Percentiles rank a stretch among this genome's conserved stretches.
phyloP scores from a whole-genome alignment of 1,140 invertebrate genomes.

The Tetramorium simillimum region DNA sequence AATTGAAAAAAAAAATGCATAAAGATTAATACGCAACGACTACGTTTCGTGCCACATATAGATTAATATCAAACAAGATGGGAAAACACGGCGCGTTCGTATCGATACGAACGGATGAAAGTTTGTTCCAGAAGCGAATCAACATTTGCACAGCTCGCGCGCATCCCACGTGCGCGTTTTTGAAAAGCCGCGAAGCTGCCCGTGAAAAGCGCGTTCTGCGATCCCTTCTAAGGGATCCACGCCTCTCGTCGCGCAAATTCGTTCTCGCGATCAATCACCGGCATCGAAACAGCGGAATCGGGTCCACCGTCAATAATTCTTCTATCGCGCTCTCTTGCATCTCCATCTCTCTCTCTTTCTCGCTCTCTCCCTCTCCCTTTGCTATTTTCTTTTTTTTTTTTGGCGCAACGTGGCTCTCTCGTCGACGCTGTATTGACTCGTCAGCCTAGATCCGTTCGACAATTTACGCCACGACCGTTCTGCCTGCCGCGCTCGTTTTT shows the following conservation, averaged over 20 bases:
- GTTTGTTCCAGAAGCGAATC: conserved; percentile 27
- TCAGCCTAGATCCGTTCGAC: conserved; percentile 58
- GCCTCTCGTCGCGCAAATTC: conserved; percentile 54
- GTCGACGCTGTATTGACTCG: conserved; percentile 61
- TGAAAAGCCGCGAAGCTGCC: conserved; percentile 37
- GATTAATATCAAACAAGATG: conserved; percentile 51
- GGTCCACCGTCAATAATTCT: conserved; percentile 59
- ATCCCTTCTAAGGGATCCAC: conserved; percentile 31
- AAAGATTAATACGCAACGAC: conserved; percentile 16
- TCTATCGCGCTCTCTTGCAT: conserved; percentile 18
- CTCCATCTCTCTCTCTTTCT: background rate
- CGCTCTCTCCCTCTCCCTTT: background rate
- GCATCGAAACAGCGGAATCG: conserved; percentile 57
- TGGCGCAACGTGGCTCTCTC: conserved; percentile 44
- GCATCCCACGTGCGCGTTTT: conserved; percentile 5
- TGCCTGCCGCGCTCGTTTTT: conserved; percentile 53
- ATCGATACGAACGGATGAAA: conserved; percentile 16
- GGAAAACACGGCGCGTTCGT: conserved; percentile 4
- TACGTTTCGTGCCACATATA: background rate
- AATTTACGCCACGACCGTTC: conserved; percentile 58
- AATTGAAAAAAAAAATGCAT: background rate
- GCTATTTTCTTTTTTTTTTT: conserved; percentile 38
- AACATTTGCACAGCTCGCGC: conserved; percentile 49
- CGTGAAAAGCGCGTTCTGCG: conserved; percentile 42
- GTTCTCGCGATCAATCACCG: conserved; percentile 54